phyloP scores from a whole-genome alignment of 2,797 vertebrate species.

The Microhierax caerulescens region DNA sequence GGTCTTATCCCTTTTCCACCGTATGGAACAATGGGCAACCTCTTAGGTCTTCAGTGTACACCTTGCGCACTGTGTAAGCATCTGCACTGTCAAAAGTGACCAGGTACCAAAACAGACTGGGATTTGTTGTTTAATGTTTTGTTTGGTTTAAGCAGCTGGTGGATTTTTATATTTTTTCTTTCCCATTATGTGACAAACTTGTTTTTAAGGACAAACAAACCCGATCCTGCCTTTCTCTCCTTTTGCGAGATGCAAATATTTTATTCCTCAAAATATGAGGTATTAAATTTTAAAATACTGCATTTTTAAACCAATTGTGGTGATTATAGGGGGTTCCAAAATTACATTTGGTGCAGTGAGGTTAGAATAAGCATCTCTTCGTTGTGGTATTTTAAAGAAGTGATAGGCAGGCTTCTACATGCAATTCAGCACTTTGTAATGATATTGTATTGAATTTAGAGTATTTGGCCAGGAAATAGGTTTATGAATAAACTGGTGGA shows the following conservation, averaged over 20 bases:
- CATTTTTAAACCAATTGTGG: background rate
- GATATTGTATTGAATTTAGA: background rate
- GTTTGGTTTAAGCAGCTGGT: background rate
- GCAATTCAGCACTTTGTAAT: conserved; percentile 14
- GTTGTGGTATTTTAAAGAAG: background rate
- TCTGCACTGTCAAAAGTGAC: background rate
- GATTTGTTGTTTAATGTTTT: background rate
- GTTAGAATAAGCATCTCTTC: background rate
- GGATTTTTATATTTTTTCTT: background rate
- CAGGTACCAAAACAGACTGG: background rate
- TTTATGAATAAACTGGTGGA: background rate
- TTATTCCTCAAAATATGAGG: background rate
- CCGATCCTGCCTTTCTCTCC: background rate
- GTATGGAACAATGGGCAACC: background rate
- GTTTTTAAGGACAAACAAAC: background rate
- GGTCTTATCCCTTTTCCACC: background rate
- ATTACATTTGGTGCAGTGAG: background rate
- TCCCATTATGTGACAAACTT: background rate
- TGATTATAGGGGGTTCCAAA: background rate
- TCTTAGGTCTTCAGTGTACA: background rate
- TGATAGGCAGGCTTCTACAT: background rate
- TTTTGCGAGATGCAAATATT: background rate
- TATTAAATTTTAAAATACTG: background rate
- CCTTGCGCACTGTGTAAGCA: background rate
- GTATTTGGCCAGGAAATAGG: background rate